Base-by-base conservation (phyloP, 2,797 vertebrate genomes). In the Merluccius polli region DNA sequence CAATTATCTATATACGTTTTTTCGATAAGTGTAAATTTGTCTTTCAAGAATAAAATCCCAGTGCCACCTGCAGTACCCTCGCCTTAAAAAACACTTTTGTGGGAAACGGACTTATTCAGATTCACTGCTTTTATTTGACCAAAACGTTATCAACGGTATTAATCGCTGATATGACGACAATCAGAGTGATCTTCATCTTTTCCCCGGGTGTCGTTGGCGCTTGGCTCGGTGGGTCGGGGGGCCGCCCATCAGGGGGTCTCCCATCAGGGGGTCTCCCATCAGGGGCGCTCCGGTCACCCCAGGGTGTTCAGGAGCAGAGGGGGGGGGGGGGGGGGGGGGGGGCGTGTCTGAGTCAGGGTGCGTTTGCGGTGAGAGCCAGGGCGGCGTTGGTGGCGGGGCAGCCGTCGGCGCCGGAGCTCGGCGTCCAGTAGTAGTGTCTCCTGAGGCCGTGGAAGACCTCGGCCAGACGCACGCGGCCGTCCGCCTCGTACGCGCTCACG, bases 391-490 rank as follows among this genome's bases (percentile, higher is more conserved):
- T 27, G 0, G 84, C 82, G 0, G 65, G 18, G 0, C 79, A 68
- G 0, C 33, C 74, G 44, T 27, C 33, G 1, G 71, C 38, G 0
- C 87, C 85, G 0, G 76, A 88, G 71, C 81, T 82, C 1, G 94
- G 94, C n/a, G 82, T 87, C 92, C 92, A 92, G 80, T 94, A 93
- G 78, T 95, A 94, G 83, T 89, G 91, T 76, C 71, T 93, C 79
- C 83, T 91, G 73, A 97, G 88, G 52, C 94, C 90, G 0, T 96
- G 92, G 82, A 88, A 93, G 52, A 90, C 85, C 86, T 96, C 92
- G 0, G 96, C 92, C 4, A 98, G 94, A 74, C 91, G 87, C 27
- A 91, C 7, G 0, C 0, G 78, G 16, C 93, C 94, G 0, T 96
- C 95, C 76, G 93, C 95, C 83, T 85, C 79, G 33, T 93, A 98